phyloP scores from a whole-genome alignment of 2,888 invertebrate genomes.

The Catocala sponsa region DNA sequence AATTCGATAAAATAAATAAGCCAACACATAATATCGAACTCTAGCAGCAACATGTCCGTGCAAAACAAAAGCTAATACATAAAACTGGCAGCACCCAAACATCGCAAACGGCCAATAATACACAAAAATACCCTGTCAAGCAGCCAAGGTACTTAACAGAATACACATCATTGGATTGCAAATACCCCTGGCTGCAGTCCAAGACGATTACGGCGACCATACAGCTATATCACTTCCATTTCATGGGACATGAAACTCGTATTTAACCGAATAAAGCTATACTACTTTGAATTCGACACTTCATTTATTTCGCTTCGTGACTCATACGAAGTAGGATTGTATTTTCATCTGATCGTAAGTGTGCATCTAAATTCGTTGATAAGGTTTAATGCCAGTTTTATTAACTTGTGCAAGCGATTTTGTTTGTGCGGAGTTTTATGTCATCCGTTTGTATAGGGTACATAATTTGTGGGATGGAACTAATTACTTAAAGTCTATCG shows the following conservation, averaged over 20 bases:
- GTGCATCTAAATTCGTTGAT: not conserved
- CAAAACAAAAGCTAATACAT: too few relatives aligned
- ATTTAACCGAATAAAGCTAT: conserved; percentile 31
- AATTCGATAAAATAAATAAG: too few relatives aligned
- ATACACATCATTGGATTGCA: conserved; percentile 25
- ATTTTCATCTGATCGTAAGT: conserved; percentile 6
- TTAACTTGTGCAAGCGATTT: not conserved
- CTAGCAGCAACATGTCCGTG: too few relatives aligned
- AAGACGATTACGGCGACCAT: conserved; percentile 35
- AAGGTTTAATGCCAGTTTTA: conserved; percentile 2
- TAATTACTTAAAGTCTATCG: too few relatives aligned
- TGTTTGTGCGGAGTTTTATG: too few relatives aligned
- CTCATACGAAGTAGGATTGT: conserved; percentile 7
- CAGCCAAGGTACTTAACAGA: conserved; percentile 30
- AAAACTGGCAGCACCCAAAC: too few relatives aligned
- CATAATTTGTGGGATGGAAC: too few relatives aligned
- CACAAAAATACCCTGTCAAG: conserved; percentile 18
- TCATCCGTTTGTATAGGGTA: too few relatives aligned
- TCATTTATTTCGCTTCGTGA: conserved; percentile 26
- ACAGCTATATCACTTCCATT: conserved; percentile 22
- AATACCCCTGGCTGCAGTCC: conserved; percentile 37
- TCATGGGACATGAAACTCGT: conserved; percentile 43
- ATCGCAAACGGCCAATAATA: not conserved
- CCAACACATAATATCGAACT: too few relatives aligned
- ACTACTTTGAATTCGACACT: conserved; percentile 25